These are phyloP conservation scores for Mesorhabditis spiculigera DNA, from an alignment of 2,888 invertebrate genomes.

Conservation along the genomic window DNA sequence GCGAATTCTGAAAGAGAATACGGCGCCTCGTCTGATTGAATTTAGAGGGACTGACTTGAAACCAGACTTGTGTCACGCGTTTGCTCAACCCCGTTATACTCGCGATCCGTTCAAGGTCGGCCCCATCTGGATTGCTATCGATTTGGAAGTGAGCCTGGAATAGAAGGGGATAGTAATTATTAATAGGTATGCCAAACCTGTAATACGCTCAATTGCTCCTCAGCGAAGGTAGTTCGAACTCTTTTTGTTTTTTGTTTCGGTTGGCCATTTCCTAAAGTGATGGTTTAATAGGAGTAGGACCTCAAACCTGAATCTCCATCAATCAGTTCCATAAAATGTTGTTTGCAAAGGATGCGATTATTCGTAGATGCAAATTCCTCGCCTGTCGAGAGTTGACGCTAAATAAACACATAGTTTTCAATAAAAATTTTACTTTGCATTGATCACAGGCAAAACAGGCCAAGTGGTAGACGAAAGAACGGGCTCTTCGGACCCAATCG, in stretches of 20 bases:
- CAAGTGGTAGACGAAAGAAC: conserved; percentile 90
- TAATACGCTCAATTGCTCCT: conserved; percentile 87
- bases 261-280: conserved; percentile 11
- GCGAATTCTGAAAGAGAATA: conserved; percentile 49
- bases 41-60: conserved; percentile 43
- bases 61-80: conserved; percentile 72
- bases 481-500: conserved; percentile 94
- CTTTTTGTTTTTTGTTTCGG: conserved; percentile 72
- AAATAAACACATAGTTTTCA: conserved; percentile 12
- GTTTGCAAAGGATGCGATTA: conserved; percentile 89
- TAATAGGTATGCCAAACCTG: conserved; percentile 25
- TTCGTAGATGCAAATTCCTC: conserved; percentile 90
- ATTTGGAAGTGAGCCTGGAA: conserved; percentile 86
- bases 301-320: conserved; percentile 51
- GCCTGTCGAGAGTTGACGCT: conserved; percentile 57
- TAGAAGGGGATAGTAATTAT: not conserved
- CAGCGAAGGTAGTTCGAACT: conserved; percentile 94
- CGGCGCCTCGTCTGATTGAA: not conserved
- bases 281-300: not conserved
- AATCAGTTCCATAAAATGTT: conserved; percentile 77
- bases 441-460: conserved; percentile 98
- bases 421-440: conserved; percentile 52
- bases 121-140: conserved; percentile 97
- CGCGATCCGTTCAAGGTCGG: conserved; percentile 93
- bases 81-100: conserved; percentile 93